Evolutionary conservation across 2,113 vertebrate species (phyloP).

Genomic region (Esox niger): DNA sequence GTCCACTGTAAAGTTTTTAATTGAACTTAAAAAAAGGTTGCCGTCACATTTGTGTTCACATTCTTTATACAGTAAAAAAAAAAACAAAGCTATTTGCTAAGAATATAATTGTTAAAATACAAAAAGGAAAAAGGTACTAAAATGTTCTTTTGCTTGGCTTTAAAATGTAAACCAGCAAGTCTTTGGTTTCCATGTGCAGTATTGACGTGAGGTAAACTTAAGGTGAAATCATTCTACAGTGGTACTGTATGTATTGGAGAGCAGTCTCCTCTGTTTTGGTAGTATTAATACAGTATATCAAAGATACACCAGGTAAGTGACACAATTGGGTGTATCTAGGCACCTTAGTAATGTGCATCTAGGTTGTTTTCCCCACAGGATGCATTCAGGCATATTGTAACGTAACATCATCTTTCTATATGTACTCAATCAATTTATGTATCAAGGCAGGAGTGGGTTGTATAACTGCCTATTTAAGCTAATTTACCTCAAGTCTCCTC

Average conservation of each 20-base stretch:
- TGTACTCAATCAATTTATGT: conserved; percentile 73
- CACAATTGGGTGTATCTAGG: conserved; percentile 80
- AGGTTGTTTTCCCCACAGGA: conserved; percentile 81
- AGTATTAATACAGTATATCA: conserved; percentile 88
- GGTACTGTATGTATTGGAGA: conserved; percentile 87
- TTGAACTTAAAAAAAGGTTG: conserved; percentile 92
- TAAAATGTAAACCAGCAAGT: conserved; percentile 90
- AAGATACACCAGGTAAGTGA: conserved; percentile 78
- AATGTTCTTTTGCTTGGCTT: conserved; percentile 83
- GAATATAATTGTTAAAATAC: conserved; percentile 78
- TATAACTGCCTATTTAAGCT: conserved; percentile 96
- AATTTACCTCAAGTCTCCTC: conserved; percentile 99
- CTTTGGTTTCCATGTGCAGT: conserved; percentile 96
- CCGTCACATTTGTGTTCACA: conserved; percentile 94
- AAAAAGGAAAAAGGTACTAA: conserved; percentile 66
- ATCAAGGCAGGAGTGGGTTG: conserved; percentile 78
- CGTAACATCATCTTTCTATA: conserved; percentile 87
- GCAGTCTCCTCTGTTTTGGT: conserved; percentile 86
- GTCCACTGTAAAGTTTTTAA: conserved; percentile 99
- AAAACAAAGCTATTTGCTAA: conserved; percentile 86
- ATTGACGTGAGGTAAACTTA: conserved; percentile 97
- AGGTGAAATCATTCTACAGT: conserved; percentile 89
- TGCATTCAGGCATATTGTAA: conserved; percentile 86
- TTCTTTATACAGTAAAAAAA: conserved; percentile 88
- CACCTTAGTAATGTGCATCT: conserved; percentile 83